Percentiles rank a stretch among this genome's conserved stretches.
Conservation (phyloP, 2,113 vertebrate species). For the Zosterops japonicus region DNA sequence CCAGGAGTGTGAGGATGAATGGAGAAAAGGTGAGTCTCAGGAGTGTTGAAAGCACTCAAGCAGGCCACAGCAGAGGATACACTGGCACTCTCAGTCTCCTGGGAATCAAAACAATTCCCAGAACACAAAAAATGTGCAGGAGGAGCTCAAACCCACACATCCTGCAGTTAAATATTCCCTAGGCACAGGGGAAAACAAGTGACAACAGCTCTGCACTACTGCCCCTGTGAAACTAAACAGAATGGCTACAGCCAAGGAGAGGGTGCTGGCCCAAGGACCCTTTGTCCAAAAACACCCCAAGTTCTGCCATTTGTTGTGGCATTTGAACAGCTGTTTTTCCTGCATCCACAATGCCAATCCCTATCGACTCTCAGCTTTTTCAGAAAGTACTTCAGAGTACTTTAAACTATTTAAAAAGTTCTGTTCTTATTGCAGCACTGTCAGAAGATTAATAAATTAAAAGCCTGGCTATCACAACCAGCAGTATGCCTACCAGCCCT, state of each 20-base stretch:
- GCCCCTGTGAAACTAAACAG: neutral
- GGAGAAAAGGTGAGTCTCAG: neutral
- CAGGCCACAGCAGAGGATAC: neutral
- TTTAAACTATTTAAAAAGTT: slow-evolving; percentile 3
- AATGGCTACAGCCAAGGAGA: neutral
- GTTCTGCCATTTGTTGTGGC: neutral
- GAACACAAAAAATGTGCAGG: fast-evolving
- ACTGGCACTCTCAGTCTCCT: neutral
- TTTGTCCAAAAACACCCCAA: neutral
- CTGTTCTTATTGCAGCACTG: neutral
- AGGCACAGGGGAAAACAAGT: neutral
- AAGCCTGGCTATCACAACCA: neutral
- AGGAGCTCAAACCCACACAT: fast-evolving
- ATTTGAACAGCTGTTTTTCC: neutral
- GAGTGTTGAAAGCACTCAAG: neutral
- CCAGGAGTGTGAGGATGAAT: neutral
- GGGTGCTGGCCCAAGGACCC: neutral
- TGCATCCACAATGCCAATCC: fast-evolving
- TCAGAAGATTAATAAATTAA: slow-evolving; percentile 11
- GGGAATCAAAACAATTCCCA: neutral
- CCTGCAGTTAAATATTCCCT: neutral
- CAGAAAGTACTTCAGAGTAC: neutral
- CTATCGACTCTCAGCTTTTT: neutral
- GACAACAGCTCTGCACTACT: neutral
- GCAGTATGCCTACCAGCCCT: neutral